Conservation (phyloP, 2,888 invertebrate species). For the Mechanitis messenoides region DNA sequence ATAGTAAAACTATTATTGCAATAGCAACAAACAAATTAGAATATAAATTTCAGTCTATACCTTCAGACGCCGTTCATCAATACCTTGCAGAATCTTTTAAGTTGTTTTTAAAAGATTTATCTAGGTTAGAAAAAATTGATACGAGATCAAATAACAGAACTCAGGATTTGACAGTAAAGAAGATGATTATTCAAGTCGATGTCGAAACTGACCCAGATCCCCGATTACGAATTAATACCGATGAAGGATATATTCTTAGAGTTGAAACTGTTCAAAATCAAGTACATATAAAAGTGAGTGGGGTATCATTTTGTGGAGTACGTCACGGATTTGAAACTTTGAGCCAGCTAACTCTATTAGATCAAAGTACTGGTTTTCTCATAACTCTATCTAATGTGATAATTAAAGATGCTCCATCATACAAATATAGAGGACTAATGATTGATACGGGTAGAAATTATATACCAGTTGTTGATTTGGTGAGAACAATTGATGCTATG, state of each 20-base stretch:
- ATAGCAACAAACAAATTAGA: slow-evolving; percentile 74
- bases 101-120: slow-evolving; percentile 66
- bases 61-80: slow-evolving; percentile 47
- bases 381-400: slow-evolving; percentile 78
- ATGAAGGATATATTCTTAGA: slow-evolving; percentile 82
- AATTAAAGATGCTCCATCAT: slow-evolving; percentile 85
- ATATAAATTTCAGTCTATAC: slow-evolving; percentile 60
- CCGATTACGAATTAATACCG: slow-evolving; percentile 78
- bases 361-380: slow-evolving; percentile 78
- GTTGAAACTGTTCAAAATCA: slow-evolving; percentile 58
- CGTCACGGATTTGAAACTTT: slow-evolving; percentile 85
- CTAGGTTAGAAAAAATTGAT: slow-evolving; percentile 60
- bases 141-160: slow-evolving; percentile 36
- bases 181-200: slow-evolving; percentile 63
- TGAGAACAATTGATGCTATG: slow-evolving; percentile 89
- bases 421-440: slow-evolving; percentile 88
- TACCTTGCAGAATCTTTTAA: slow-evolving; percentile 64
- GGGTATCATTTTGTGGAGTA: slow-evolving; percentile 81
- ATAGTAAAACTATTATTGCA: slow-evolving; percentile 76
- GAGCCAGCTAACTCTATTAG: slow-evolving; percentile 84
- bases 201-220: slow-evolving; percentile 74
- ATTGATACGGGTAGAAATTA: slow-evolving; percentile 93
- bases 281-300: slow-evolving; percentile 72
- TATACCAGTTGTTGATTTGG: slow-evolving; percentile 82
- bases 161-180: slow-evolving; percentile 34